These are phyloP conservation scores for Metopia argyrocephala DNA, from an alignment of 2,888 invertebrate species.

Conservation along the genomic window DNA sequence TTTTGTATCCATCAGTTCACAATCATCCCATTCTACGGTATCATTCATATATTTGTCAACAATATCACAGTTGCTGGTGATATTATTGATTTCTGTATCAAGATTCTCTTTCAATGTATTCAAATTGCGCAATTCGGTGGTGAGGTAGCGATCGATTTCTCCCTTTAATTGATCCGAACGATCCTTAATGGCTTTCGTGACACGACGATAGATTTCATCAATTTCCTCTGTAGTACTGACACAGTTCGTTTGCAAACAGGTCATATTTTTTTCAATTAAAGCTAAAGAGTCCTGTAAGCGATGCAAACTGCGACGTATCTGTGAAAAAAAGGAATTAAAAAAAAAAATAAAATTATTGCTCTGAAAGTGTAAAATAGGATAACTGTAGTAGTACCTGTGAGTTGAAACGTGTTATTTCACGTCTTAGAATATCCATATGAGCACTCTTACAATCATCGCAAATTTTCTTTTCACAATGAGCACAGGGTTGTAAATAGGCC, in stretches of 20 bases:
- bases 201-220: conserved; percentile 92
- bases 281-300: conserved; percentile 91
- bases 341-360: neutral
- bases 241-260: conserved; percentile 92
- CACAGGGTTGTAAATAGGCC: conserved; percentile 91
- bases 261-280: conserved; percentile 92
- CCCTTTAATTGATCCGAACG: conserved; percentile 90
- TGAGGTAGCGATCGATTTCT: conserved; percentile 95
- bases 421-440: conserved; percentile 95
- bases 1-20: conserved; percentile 95
- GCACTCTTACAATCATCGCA: conserved; percentile 97
- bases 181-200: conserved; percentile 93
- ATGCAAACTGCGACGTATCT: conserved; percentile 90
- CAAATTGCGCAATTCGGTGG: conserved; percentile 91
- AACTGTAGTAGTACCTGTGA: too few relatives aligned
- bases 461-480: conserved; percentile 98
- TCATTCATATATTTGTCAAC: conserved; percentile 96
- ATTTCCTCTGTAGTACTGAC: conserved; percentile 95
- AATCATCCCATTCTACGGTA: conserved; percentile 94
- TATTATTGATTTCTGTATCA: conserved; percentile 96
- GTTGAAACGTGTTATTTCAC: conserved; percentile 93
- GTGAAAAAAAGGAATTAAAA: conserved; percentile 68
- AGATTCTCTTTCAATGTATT: conserved; percentile 94
- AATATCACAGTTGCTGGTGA: conserved; percentile 96
- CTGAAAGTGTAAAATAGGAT: neutral